Conservation (phyloP, 2,113 vertebrate genomes). For the Stictonetta naevosa region DNA sequence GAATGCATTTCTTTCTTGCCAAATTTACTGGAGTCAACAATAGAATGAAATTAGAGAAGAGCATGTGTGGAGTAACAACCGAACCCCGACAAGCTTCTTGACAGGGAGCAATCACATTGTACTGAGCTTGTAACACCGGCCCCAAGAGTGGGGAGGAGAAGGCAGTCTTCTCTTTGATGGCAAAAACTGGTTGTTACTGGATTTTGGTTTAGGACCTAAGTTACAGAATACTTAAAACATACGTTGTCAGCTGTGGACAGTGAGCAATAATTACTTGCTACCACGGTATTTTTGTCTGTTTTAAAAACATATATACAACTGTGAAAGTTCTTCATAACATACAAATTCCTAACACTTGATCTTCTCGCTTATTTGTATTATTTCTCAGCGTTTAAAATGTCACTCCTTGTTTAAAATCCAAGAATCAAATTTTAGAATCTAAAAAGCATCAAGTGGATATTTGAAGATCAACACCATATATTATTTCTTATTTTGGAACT, state of each 20-base stretch:
- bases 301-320: not conserved
- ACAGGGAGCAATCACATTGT: not conserved
- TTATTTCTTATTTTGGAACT: not conserved
- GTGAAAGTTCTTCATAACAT: fast-evolving
- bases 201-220: not conserved
- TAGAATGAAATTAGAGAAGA: not conserved
- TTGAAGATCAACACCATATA: not conserved
- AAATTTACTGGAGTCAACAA: not conserved
- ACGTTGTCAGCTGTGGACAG: not conserved
- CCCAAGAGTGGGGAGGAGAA: not conserved
- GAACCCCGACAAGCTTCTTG: not conserved
- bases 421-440: not conserved
- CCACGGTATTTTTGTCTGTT: not conserved
- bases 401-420: not conserved
- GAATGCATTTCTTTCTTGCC: not conserved
- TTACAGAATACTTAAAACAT: not conserved
- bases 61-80: not conserved
- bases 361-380: not conserved
- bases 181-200: not conserved
- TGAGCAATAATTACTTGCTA: not conserved
- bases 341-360: not conserved
- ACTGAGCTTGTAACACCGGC: fast-evolving
- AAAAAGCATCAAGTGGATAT: not conserved
- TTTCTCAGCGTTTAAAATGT: not conserved
- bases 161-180: not conserved